Evolutionary conservation across 2,888 invertebrate species (phyloP).

Genomic region (Campoplex capitator): DNA sequence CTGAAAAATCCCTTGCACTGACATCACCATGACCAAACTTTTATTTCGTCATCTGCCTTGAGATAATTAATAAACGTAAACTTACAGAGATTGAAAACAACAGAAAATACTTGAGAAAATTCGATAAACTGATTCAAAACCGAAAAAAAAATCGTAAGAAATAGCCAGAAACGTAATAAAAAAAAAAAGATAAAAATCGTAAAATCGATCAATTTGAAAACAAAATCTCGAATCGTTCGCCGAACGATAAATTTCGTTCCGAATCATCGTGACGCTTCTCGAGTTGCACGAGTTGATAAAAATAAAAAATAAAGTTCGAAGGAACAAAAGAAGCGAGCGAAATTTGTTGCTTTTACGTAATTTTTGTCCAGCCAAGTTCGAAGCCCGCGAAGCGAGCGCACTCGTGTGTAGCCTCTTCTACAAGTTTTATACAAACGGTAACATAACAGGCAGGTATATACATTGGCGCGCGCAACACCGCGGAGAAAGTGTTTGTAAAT

Average conservation of each 20-base stretch:
- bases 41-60: not conserved
- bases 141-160: not conserved
- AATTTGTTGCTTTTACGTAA: slow-evolving; percentile 24
- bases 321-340: not conserved
- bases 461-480: slow-evolving; percentile 57
- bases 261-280: too few species aligned
- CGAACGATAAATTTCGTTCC: not conserved
- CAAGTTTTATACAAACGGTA: slow-evolving; percentile 14
- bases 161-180: not conserved
- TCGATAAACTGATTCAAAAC: too few species aligned
- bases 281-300: not conserved
- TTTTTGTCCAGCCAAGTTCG: slow-evolving; percentile 15
- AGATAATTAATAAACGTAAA: not conserved
- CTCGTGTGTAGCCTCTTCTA: slow-evolving; percentile 43
- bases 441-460: slow-evolving; percentile 16
- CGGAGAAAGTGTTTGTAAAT: slow-evolving; percentile 64
- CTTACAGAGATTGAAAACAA: too few species aligned
- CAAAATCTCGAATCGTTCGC: too few species aligned
- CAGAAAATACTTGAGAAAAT: too few species aligned
- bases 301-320: not conserved
- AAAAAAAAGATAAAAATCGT: too few species aligned
- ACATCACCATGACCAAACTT: not conserved
- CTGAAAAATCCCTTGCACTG: not conserved
- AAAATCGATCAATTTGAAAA: not conserved
- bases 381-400: slow-evolving; percentile 3